phyloP scores from a whole-genome alignment of 1,140 invertebrate genomes.

The Solenopsis invicta region DNA sequence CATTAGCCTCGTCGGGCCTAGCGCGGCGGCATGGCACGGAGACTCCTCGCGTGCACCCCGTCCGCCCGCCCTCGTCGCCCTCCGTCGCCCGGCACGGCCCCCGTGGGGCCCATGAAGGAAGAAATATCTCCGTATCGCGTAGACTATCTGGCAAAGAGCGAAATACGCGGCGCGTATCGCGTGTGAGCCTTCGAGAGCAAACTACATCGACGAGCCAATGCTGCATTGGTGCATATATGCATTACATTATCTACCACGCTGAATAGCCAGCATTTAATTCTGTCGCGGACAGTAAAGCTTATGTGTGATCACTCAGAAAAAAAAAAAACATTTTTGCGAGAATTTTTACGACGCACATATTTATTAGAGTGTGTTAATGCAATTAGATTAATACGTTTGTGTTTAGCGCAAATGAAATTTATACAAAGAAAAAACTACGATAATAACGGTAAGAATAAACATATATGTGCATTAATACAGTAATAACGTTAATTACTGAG shows the following conservation, averaged over 20 bases:
- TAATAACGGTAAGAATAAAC: not conserved
- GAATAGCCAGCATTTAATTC: slow-evolving; percentile 1
- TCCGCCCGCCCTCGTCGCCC: slow-evolving; percentile 19
- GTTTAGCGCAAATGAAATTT: slow-evolving; percentile 3
- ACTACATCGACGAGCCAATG: slow-evolving; percentile 18
- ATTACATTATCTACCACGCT: not conserved
- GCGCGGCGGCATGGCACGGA: not conserved
- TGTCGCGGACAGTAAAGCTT: not conserved
- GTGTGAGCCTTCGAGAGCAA: slow-evolving; percentile 8
- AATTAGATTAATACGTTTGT: slow-evolving; percentile 24
- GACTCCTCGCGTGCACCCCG: slow-evolving; percentile 45
- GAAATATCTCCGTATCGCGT: slow-evolving; percentile 43
- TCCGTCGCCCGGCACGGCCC: not conserved
- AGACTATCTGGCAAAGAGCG: slow-evolving; percentile 11
- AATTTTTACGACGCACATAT: not conserved
- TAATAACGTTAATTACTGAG: slow-evolving; percentile 42
- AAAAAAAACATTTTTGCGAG: not conserved
- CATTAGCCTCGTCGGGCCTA: slow-evolving; percentile 65
- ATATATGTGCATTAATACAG: slow-evolving; percentile 14
- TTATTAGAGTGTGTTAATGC: slow-evolving; percentile 15
- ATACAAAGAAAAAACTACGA: not conserved
- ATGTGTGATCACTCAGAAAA: not conserved
- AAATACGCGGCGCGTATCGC: slow-evolving; percentile 17
- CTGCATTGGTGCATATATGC: not conserved
- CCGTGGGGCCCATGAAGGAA: not conserved